phyloP scores from a whole-genome alignment of 2,797 vertebrate genomes.

The Pseudomugil gertrudae region DNA sequence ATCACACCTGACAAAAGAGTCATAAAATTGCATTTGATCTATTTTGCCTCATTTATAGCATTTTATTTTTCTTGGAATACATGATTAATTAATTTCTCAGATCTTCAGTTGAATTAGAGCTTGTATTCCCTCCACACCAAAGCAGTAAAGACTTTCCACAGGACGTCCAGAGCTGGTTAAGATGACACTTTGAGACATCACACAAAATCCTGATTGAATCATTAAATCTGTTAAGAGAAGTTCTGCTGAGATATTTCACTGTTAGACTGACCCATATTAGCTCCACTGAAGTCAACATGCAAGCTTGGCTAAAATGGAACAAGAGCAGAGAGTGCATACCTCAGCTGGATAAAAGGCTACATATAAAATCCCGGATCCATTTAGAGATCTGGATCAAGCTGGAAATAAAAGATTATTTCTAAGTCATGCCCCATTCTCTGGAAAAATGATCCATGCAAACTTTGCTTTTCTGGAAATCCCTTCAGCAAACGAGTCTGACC shows the following conservation, averaged over 20 bases:
- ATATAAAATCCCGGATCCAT: not conserved
- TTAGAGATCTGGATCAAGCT: not conserved
- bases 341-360: not conserved
- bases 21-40: not conserved
- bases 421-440: not conserved
- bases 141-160: not conserved
- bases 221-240: not conserved
- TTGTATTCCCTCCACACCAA: not conserved
- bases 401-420: not conserved
- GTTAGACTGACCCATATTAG: not conserved
- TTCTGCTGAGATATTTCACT: not conserved
- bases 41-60: not conserved
- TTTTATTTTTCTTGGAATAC: not conserved
- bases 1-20: not conserved
- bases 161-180: not conserved
- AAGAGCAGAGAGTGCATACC: not conserved
- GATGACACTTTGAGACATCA: not conserved
- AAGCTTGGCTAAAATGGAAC: slow-evolving; percentile 4
- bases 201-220: not conserved
- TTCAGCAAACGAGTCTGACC: not conserved
- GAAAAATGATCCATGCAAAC: not conserved
- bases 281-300: not conserved
- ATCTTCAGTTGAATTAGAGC: not conserved
- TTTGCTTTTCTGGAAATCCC: not conserved
- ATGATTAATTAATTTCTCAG: not conserved